Evolutionary conservation across 2,797 vertebrate species (phyloP).

Genomic region (Zenarchopterus dispar): DNA sequence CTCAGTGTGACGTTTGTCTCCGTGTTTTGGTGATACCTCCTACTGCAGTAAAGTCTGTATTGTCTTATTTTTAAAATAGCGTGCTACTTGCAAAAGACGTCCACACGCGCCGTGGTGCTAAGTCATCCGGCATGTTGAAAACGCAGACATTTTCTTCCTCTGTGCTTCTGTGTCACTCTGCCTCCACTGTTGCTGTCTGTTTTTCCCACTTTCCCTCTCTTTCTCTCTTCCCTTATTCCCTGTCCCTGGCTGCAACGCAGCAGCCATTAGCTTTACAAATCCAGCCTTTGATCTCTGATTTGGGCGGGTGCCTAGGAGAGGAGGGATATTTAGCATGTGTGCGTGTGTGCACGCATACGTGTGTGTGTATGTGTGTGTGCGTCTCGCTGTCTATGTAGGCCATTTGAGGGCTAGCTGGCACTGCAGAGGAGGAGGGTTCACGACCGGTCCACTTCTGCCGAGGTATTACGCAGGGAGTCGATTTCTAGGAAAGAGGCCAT

Average conservation of each 20-base stretch:
- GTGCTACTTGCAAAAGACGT: conserved; percentile 51
- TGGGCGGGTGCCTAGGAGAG: conserved; percentile 83
- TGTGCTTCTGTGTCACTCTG: conserved; percentile 52
- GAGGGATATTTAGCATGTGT: conserved; percentile 66
- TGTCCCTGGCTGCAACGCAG: conserved; percentile 89
- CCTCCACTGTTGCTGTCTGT: conserved; percentile 61
- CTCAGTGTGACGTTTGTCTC: conserved; percentile 68
- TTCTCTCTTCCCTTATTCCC: conserved; percentile 58
- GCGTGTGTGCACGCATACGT: conserved; percentile 10
- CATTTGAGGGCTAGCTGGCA: conserved; percentile 71
- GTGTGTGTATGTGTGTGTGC: conserved; percentile 19
- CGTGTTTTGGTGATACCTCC: conserved; percentile 71
- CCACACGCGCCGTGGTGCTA: conserved; percentile 52
- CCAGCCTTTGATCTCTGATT: conserved; percentile 99
- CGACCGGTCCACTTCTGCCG: conserved; percentile 75
- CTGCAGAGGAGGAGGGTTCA: conserved; percentile 80
- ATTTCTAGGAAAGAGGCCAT: conserved; percentile 74
- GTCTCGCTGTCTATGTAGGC: conserved; percentile 66
- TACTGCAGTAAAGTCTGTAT: conserved; percentile 45
- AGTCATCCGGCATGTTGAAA: conserved; percentile 43
- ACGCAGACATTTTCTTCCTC: conserved; percentile 51
- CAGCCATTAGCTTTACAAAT: conserved; percentile 99
- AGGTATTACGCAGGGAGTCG: conserved; percentile 74
- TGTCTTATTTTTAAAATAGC: conserved; percentile 59
- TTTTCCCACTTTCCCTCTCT: conserved; percentile 58